Conservation (phyloP, 2,113 vertebrate species). For the Labeo rohita region DNA sequence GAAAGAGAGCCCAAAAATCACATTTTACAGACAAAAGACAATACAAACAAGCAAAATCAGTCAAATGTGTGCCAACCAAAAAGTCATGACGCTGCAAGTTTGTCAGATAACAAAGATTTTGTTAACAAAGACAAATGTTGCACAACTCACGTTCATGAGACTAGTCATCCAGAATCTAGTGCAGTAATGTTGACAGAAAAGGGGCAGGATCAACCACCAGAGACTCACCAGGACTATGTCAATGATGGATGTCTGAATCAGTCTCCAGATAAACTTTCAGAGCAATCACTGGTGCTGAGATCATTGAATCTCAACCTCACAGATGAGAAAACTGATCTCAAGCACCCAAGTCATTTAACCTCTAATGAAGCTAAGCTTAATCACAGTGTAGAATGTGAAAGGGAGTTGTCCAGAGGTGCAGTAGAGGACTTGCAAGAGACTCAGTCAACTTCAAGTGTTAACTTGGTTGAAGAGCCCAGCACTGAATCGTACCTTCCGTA, state of each 20-base stretch:
- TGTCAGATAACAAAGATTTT: neutral
- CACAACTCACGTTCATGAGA: slow-evolving; percentile 9
- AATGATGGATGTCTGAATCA: slow-evolving; percentile 7
- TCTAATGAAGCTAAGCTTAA: neutral
- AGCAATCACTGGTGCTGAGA: neutral
- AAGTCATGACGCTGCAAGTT: slow-evolving; percentile 10
- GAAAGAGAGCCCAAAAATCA: slow-evolving; percentile 10
- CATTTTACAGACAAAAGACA: neutral
- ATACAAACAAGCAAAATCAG: slow-evolving; percentile 16
- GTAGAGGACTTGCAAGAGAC: neutral
- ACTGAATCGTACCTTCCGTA: neutral
- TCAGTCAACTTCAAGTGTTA: slow-evolving; percentile 19
- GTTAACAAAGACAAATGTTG: neutral
- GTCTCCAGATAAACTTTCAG: slow-evolving; percentile 20
- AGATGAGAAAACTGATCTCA: slow-evolving; percentile 20
- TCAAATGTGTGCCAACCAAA: neutral
- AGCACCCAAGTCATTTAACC: slow-evolving; percentile 5
- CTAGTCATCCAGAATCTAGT: slow-evolving; percentile 2
- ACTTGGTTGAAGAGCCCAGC: neutral
- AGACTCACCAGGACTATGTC: neutral
- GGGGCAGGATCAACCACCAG: slow-evolving; percentile 11
- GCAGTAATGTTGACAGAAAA: slow-evolving; percentile 3
- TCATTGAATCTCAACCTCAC: neutral
- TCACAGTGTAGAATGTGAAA: slow-evolving; percentile 1
- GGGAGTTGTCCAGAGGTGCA: neutral